A percentile compares a stretch with the other conserved stretches of the same genome.
These are phyloP conservation scores for Boloria euphrosyne DNA, from an alignment of 2,888 invertebrate species.

Conservation along the genomic window DNA sequence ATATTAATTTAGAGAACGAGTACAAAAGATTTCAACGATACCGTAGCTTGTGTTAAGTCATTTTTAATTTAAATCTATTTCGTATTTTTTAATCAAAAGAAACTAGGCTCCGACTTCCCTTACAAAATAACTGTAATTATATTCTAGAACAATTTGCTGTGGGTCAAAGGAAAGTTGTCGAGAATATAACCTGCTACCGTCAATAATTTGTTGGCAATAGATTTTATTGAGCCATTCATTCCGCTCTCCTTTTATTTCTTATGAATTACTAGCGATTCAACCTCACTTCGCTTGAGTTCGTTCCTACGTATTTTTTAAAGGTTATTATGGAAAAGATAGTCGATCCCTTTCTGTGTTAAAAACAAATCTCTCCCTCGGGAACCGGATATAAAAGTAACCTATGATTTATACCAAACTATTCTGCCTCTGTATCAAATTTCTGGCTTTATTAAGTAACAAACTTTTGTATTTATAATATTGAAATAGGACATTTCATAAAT, in stretches of 20 bases:
- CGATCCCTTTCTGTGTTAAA: too few species aligned
- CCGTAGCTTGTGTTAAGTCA: conserved; percentile 17
- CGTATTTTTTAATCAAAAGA: conserved; percentile 30
- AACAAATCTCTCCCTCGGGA: too few species aligned
- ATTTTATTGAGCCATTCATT: conserved; percentile 36
- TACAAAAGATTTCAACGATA: conserved; percentile 22
- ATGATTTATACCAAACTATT: too few species aligned
- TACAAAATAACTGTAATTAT: conserved; percentile 25
- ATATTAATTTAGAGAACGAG: neutral
- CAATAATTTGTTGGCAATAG: conserved; percentile 24
- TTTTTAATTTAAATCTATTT: conserved; percentile 28
- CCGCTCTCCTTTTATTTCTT: conserved; percentile 42
- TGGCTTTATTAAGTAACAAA: too few species aligned
- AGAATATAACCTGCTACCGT: conserved; percentile 21
- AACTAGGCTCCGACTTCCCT: conserved; percentile 32
- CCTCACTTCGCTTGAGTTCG: too few species aligned
- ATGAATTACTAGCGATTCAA: conserved; percentile 24
- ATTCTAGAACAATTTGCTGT: conserved; percentile 26
- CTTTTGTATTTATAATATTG: too few species aligned
- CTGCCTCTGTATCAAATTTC: too few species aligned
- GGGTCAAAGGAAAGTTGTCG: conserved; percentile 36
- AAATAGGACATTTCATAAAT: too few species aligned
- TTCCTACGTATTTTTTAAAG: too few species aligned
- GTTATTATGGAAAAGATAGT: too few species aligned
- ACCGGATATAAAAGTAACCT: too few species aligned